Evolutionary conservation across 1,140 invertebrate species (phyloP).

Genomic region (Gryon sp.): DNA sequence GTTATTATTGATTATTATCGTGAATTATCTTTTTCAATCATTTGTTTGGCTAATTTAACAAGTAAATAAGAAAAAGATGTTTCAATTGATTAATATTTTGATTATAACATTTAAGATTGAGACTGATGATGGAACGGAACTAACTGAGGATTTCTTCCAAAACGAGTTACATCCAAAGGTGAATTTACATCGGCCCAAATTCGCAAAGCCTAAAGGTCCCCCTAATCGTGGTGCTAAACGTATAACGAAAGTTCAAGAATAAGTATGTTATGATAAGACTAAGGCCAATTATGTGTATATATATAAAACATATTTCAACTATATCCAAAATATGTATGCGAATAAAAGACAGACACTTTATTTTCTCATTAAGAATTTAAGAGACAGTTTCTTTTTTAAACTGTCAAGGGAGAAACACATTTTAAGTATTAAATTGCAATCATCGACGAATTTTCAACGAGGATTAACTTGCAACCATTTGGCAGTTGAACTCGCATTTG

Average conservation of each 20-base stretch:
- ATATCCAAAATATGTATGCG: conserved; percentile 10
- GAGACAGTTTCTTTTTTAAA: too few species aligned
- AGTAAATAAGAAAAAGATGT: conserved; percentile 2
- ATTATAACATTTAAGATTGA: conserved; percentile 89
- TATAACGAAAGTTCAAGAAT: conserved; percentile 86
- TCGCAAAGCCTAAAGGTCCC: conserved; percentile 97
- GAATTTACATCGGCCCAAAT: conserved; percentile 92
- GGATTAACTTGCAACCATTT: conserved; percentile 20
- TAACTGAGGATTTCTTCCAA: conserved; percentile 93
- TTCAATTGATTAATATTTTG: conserved; percentile 73
- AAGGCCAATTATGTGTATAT: conserved; percentile 7
- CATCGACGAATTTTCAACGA: conserved; percentile 19
- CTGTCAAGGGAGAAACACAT: conserved; percentile 4
- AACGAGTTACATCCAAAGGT: conserved; percentile 97
- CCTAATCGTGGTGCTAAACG: conserved; percentile 94
- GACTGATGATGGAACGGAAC: conserved; percentile 92
- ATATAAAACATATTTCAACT: conserved; percentile 25
- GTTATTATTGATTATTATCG: too few species aligned
- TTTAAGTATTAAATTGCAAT: conserved; percentile 23
- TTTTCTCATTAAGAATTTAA: conserved; percentile 20
- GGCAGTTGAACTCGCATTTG: conserved; percentile 26
- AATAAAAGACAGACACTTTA: conserved; percentile 13
- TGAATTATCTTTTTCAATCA: too few species aligned
- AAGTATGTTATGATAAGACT: conserved; percentile 9
- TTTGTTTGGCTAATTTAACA: too few species aligned